Conservation (phyloP, 1,140 invertebrate genomes). For the Lordiphosa mommai region DNA sequence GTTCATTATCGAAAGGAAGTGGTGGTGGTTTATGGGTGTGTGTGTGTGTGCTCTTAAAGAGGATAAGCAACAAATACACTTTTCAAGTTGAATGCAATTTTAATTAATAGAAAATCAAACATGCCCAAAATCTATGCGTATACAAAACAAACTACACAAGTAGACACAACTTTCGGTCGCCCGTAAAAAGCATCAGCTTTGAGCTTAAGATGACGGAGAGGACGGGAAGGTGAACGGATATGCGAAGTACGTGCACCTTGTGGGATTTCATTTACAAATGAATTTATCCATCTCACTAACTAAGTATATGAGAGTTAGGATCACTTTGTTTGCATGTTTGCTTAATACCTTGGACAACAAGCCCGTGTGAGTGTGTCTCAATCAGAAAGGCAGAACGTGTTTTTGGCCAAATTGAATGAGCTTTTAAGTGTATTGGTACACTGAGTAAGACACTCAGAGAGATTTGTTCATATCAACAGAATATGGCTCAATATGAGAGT, state of each 20-base stretch:
- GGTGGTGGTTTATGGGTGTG: conserved; percentile 4
- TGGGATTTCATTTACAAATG: conserved; percentile 73
- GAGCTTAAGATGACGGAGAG: neutral
- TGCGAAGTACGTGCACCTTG: conserved; percentile 30
- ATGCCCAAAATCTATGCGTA: conserved; percentile 18
- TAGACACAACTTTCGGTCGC: conserved; percentile 23
- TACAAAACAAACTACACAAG: conserved; percentile 5
- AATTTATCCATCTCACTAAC: conserved; percentile 36
- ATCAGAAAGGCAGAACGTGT: conserved; percentile 73
- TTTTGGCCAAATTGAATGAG: conserved; percentile 68
- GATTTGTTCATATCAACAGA: conserved; percentile 24
- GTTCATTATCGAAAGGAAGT: conserved; percentile 57
- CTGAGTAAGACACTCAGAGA: conserved; percentile 15
- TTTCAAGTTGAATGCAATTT: conserved; percentile 79
- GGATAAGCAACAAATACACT: conserved; percentile 70
- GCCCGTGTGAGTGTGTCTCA: conserved; percentile 29
- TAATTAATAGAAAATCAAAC: conserved; percentile 79
- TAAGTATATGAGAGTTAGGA: conserved; percentile 5
- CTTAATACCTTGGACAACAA: neutral
- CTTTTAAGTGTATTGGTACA: conserved; percentile 66
- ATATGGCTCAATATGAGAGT: neutral
- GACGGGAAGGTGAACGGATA: too few relatives aligned
- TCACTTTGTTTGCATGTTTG: conserved; percentile 22
- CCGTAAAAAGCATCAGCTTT: conserved; percentile 40
- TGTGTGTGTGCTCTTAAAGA: neutral